Base-by-base conservation (phyloP, 1,140 invertebrate genomes). In the Drosophila kepulauana region DNA sequence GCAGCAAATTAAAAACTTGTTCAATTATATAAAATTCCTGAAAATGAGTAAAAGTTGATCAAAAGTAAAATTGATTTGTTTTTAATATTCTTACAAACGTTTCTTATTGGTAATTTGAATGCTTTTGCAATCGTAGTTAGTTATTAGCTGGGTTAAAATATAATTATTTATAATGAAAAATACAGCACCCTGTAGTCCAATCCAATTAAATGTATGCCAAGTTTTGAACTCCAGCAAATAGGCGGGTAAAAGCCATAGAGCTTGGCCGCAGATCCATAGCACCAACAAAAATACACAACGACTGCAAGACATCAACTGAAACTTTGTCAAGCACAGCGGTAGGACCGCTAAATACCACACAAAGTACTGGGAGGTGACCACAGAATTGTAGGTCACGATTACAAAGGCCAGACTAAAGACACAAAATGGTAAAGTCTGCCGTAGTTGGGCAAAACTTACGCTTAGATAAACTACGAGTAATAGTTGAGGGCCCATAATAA, bases 291-390 rank as follows among this genome's bases (percentile, higher is more conserved):
- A 79, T 28, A 94, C 2, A n/a, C 94, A 89, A 59, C 94, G 94
- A 15, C 75, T 91, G 2, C 88, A 76, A 6, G 94, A 93, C 54
- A 95, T 93, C 20, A 91, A 80, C 69, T 94, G 93, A 3, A 97
- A 94, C 91, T 95, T 94, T 25, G 95, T 96, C 10, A 95, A 94
- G 90, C 94, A 97, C 45, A 97, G 76, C 1, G 98, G 98, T 13
- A 99, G 92, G 6, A 99, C 90, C 13, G 97, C 96, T 38, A 99
- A 92, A 91, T 98, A 99, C 99, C 99, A 99, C 41, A 99, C 94
- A 85, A 99, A 99, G 93, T 99, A 99, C 93, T 99, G 98, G 13
- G 98, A 98, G 8, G 99, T 99, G 74, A 98, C 95, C 0, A 99
- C 99, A 91, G 98, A 97, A 93, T 99, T 99, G 80, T 97, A 99